These are phyloP conservation scores for Lampris megalopsis DNA, from an alignment of 2,113 vertebrate genomes.

Conservation along the genomic window DNA sequence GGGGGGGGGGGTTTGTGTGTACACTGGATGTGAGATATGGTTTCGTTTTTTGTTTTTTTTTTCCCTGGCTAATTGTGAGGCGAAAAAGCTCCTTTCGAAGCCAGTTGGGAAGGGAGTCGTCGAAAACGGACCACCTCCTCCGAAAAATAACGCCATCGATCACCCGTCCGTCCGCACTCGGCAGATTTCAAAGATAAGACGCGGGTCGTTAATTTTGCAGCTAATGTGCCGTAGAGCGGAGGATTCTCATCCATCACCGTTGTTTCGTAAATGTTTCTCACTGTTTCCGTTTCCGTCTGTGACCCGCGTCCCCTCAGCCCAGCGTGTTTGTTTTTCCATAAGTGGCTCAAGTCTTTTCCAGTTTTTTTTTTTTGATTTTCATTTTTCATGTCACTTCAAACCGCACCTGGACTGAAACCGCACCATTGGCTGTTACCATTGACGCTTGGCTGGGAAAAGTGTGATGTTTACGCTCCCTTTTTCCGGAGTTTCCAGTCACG, in stretches of 20 bases:
- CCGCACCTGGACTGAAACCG: slow-evolving; percentile 50
- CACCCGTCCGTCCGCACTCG: not conserved
- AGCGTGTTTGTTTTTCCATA: slow-evolving; percentile 22
- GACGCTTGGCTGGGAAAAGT: slow-evolving; percentile 53
- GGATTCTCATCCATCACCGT: slow-evolving; percentile 35
- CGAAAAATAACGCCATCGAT: slow-evolving; percentile 11
- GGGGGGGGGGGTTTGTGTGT: slow-evolving; percentile 6
- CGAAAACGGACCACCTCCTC: not conserved
- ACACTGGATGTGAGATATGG: not conserved
- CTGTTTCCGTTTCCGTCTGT: slow-evolving; percentile 38
- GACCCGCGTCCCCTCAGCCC: slow-evolving; percentile 33
- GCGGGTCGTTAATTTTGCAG: slow-evolving; percentile 12
- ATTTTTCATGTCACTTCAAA: slow-evolving; percentile 27
- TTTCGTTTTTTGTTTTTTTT: not conserved
- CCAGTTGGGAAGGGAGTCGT: not conserved
- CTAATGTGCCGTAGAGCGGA: slow-evolving; percentile 3
- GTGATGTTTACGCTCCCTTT: slow-evolving; percentile 17
- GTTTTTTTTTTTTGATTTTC: slow-evolving; percentile 37
- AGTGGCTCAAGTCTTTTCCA: slow-evolving; percentile 37
- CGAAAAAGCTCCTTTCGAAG: not conserved
- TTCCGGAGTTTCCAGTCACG: slow-evolving; percentile 13
- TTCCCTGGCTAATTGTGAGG: not conserved
- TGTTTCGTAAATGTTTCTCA: slow-evolving; percentile 54
- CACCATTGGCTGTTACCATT: slow-evolving; percentile 58
- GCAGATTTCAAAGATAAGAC: slow-evolving; percentile 19